phyloP scores from a whole-genome alignment of 2,113 vertebrate species.

The Danio rerio region DNA sequence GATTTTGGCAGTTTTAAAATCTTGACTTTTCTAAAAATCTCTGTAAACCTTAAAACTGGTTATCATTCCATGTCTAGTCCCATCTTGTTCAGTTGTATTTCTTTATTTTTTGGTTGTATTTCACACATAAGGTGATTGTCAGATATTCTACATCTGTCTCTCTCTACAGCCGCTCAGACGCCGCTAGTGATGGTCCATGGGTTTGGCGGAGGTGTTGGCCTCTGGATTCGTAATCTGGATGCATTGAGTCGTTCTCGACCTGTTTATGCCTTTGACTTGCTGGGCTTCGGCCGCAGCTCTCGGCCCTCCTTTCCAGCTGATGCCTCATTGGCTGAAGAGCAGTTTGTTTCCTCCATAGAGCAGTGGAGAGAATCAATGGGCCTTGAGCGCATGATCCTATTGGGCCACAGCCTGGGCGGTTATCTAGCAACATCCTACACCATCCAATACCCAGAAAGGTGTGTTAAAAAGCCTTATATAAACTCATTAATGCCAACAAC shows the following conservation, averaged over 20 bases:
- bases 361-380: conserved; percentile 82
- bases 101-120: too few species aligned
- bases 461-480: not conserved
- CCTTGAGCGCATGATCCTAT: conserved; percentile 82
- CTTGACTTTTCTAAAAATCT: too few species aligned
- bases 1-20: too few species aligned
- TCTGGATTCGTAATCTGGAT: conserved; percentile 90
- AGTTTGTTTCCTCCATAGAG: conserved; percentile 85
- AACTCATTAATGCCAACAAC: not conserved
- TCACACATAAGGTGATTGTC: too few species aligned
- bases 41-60: too few species aligned
- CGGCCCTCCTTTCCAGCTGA: conserved; percentile 82
- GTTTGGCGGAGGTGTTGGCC: conserved; percentile 88
- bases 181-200: conserved; percentile 92
- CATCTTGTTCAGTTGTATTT: too few species aligned
- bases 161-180: conserved; percentile 70
- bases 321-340: conserved; percentile 82
- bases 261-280: conserved; percentile 84
- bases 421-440: conserved; percentile 84
- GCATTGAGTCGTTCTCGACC: conserved; percentile 75
- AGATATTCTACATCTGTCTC: not conserved
- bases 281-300: conserved; percentile 89
- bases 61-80: too few species aligned
- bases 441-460: conserved; percentile 86
- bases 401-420: conserved; percentile 84